Base-by-base conservation (phyloP, 2,797 vertebrate genomes). In the Hirundo rustica region DNA sequence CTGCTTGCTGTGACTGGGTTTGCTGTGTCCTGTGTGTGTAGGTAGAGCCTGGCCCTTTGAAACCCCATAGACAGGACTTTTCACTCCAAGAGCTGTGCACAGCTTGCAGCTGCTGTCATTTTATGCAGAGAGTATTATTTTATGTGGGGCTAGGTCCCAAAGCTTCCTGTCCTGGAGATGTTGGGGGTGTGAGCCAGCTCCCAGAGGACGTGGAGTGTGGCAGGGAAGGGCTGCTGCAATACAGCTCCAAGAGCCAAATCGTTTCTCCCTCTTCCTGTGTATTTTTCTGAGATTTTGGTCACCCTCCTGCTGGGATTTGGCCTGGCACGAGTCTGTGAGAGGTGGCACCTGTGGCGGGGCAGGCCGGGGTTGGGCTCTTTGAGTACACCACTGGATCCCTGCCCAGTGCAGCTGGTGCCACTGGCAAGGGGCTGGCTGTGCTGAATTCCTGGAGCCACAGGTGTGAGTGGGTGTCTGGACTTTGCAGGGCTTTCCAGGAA, bases 1-100 rank as follows among this genome's bases (percentile, higher is more conserved):
- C 89, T 95, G 75, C 87, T 91, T 53, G 23, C 73, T 80, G 71
- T 83, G 94, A 34, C 84, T 90, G 22, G 32, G 11, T 84, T 57
- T 45, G 2, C 75, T 81, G 12, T 77, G 36, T 78, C n/a, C 50
- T 67, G 53, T 54, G 19, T 55, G 27, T 16, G 0, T n/a, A 54
- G 92, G 74, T 71, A 40, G 65, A 67, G n/a, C 29, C 61, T 87
- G 61, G 22, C 81, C 48, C 60, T 58, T 79, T 25, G 30, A 72
- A 89, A 54, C 27, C 36, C 45, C 16, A 3, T 10, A 23, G 85
- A 17, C 11, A 21, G 82, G 75, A 29, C 10, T 74, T 58, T 42
- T n/a, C 81, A 44, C 36, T 26, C 20, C 0, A 4, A 65, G 40
- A 48, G 47, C 7, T 30, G 19, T 54, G 38, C 71, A 34, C 58